Percentiles rank a stretch among this genome's conserved stretches.
Conservation (phyloP, 2,113 vertebrate genomes). For the Gavialis gangeticus region DNA sequence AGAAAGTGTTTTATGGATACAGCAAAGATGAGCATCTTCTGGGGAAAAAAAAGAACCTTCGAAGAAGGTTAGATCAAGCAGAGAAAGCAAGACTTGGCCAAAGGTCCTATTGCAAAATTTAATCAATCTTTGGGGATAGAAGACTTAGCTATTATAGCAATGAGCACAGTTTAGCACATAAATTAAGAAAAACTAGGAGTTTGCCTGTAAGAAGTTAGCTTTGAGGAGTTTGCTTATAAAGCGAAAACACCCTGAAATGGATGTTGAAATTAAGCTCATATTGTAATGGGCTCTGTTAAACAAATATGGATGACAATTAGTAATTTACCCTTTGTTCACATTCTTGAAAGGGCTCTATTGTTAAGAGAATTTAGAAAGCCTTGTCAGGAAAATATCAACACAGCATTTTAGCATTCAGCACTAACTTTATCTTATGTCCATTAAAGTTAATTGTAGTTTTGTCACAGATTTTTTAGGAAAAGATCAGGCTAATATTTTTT, state of each 20-base stretch:
- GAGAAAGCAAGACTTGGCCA: not conserved
- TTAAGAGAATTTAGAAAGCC: not conserved
- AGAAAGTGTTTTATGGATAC: not conserved
- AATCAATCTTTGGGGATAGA: not conserved
- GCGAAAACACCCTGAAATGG: not conserved
- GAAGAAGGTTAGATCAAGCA: not conserved
- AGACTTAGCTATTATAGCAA: not conserved
- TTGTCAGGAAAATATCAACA: not conserved
- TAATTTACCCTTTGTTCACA: conserved; percentile 22
- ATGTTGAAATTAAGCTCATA: not conserved
- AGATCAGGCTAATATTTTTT: not conserved
- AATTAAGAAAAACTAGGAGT: not conserved
- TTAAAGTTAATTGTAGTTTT: conserved; percentile 33
- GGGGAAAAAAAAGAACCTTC: not conserved
- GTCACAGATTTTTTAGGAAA: not conserved
- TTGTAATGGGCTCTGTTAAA: not conserved
- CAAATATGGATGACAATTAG: not conserved
- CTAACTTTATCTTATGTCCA: not conserved
- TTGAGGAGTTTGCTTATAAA: not conserved
- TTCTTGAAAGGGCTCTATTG: conserved; percentile 12
- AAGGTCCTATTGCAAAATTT: not conserved
- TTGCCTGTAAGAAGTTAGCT: not conserved
- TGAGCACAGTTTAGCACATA: not conserved
- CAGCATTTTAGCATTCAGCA: conserved; percentile 8
- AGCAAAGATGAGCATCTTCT: not conserved